These are phyloP conservation scores for Sylvilagus bachmani DNA, from an alignment of 2,113 vertebrate species.

Conservation along the genomic window DNA sequence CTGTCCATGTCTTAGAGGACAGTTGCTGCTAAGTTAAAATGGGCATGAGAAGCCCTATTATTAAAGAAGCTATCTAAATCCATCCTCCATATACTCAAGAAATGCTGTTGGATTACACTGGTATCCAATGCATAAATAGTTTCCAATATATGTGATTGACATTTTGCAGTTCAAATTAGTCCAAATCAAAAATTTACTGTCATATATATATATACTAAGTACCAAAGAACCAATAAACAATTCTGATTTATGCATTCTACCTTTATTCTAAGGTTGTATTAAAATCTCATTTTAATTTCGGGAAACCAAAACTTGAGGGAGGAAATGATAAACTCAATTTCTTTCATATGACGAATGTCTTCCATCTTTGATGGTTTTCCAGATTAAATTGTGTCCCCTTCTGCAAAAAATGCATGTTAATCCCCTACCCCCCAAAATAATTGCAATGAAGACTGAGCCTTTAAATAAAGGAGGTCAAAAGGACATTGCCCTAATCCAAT, in stretches of 20 bases:
- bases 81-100: neutral
- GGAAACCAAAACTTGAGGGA: neutral
- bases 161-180: neutral
- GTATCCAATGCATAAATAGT: neutral
- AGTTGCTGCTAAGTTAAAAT: neutral
- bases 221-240: neutral
- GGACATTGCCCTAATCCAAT: neutral
- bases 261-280: neutral
- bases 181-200: neutral
- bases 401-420: neutral
- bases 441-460: neutral
- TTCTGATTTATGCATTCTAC: neutral
- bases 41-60: neutral
- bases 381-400: neutral
- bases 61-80: neutral
- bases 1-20: neutral
- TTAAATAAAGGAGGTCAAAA: neutral
- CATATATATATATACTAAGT: neutral
- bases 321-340: neutral
- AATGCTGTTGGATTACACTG: neutral
- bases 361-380: neutral
- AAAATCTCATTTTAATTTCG: constrained; percentile 34
- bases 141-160: neutral
- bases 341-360: neutral
- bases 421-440: neutral